Percentiles rank a stretch among this genome's conserved stretches.
These are phyloP conservation scores for Chymomyza caudatula DNA, from an alignment of 2,888 invertebrate genomes.

Conservation along the genomic window DNA sequence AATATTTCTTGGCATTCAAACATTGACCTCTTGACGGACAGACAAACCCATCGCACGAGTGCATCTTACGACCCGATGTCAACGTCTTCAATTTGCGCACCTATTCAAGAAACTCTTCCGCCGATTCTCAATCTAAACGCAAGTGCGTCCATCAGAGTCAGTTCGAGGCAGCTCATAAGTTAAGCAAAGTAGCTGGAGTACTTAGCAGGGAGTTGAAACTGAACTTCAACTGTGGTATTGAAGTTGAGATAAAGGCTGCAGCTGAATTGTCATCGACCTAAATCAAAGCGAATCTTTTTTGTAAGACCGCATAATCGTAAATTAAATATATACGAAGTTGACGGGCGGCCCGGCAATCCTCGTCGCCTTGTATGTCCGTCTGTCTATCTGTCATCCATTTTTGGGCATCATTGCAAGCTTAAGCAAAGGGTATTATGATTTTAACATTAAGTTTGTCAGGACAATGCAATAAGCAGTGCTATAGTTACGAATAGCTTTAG, in stretches of 20 bases:
- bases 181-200: constrained; percentile 17
- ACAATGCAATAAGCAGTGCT: neutral
- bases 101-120: neutral
- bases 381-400: constrained; percentile 36
- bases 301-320: constrained; percentile 53
- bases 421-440: neutral
- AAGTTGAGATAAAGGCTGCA: neutral
- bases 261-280: constrained; percentile 51
- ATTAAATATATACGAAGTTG: constrained; percentile 51
- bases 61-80: neutral
- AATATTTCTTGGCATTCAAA: constrained; percentile 27
- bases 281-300: constrained; percentile 51
- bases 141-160: constrained; percentile 39
- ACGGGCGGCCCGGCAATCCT: constrained; percentile 18
- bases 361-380: neutral
- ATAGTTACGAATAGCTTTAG: no score
- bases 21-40: constrained; percentile 13
- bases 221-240: neutral
- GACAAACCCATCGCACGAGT: neutral
- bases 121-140: neutral
- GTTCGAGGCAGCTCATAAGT: constrained; percentile 18
- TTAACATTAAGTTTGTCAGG: constrained; percentile 9
- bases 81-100: neutral
- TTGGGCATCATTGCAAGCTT: constrained; percentile 42
- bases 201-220: constrained; percentile 1